phyloP scores from a whole-genome alignment of 2,797 vertebrate genomes.

The Periparus ater region DNA sequence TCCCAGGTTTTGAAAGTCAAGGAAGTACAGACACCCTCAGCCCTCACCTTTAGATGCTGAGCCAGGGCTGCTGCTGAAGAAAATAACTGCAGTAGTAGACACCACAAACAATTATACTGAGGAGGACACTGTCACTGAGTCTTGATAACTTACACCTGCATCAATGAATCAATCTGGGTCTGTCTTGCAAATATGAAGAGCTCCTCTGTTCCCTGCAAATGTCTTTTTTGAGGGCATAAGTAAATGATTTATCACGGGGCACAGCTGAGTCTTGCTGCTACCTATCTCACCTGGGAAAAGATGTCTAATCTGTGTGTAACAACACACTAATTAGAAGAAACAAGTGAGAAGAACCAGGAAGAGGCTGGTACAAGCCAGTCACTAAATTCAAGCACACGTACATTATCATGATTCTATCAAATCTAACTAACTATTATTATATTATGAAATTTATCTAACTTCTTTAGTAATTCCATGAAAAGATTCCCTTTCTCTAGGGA shows the following conservation, averaged over 20 bases:
- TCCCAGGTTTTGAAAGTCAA: neutral
- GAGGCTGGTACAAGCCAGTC: neutral
- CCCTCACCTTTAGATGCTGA: neutral
- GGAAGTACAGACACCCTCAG: neutral
- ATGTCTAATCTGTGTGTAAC: neutral
- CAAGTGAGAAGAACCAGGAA: neutral
- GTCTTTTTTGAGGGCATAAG: neutral
- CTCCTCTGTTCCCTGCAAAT: neutral
- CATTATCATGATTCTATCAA: neutral
- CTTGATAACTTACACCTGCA: constrained; percentile 52
- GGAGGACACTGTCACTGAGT: neutral
- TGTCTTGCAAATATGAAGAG: neutral
- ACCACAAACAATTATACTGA: neutral
- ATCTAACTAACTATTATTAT: neutral
- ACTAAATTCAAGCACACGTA: neutral
- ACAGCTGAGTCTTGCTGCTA: neutral
- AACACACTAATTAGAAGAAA: neutral
- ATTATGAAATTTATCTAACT: neutral
- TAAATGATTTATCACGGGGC: neutral
- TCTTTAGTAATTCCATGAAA: neutral
- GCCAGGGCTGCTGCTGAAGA: neutral
- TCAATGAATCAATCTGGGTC: neutral
- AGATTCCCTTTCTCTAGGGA: neutral
- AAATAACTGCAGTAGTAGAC: neutral
- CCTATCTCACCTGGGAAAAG: neutral